Evolutionary conservation across 1,140 invertebrate genomes (phyloP), one percentile per base, ranked within the genome.

Genomic region (Drosophila sp.): DNA sequence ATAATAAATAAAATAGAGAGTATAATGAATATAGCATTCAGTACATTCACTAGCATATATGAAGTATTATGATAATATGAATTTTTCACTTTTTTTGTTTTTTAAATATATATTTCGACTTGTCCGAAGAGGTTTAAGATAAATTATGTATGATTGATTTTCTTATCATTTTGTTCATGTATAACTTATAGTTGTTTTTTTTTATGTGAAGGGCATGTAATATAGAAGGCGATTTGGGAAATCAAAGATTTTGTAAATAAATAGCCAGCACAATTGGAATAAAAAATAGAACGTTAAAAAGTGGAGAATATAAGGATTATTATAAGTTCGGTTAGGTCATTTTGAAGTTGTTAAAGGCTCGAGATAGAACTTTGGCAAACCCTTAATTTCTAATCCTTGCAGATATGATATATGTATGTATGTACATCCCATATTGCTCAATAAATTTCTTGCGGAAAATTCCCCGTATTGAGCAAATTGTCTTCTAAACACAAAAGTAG

Each of bases 31-130:
- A 90, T 86, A 87, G 91, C 91, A 92, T 92, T 92, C 91, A 92
- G 76, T 92, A 92, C 91, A 92, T 92, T 92, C 91, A 92, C 91
- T 91, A 92, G 91, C 91, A 91, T 91, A 91, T 87, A 76, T 85
- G 79, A 65, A 67, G 44, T 50, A 50, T 50, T 83, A 87, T 87
- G 83, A 79, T 86, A 87, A 77, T 74, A 74, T 87, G 73, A 70
- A 72, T 76, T 83, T 77, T 81, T 70, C 27, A 54, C 23, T 56
- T 57, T 41, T 71, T 58, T 56, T 66, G 47, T 41, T 67, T 70
- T 75, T 41, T 61, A 54, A 60, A 44, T 55, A 60, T 70, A 82
- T 71, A 77, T 66, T 77, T 74, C 58, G 55, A 70, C 55, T 82
- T 69, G 63, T 66, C 74, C 64, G 71, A 60, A 75, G 64, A 70